Evolutionary conservation across 1,140 invertebrate genomes (phyloP), one percentile per base, ranked within the genome.

Genomic region (Ceratina japonica): DNA sequence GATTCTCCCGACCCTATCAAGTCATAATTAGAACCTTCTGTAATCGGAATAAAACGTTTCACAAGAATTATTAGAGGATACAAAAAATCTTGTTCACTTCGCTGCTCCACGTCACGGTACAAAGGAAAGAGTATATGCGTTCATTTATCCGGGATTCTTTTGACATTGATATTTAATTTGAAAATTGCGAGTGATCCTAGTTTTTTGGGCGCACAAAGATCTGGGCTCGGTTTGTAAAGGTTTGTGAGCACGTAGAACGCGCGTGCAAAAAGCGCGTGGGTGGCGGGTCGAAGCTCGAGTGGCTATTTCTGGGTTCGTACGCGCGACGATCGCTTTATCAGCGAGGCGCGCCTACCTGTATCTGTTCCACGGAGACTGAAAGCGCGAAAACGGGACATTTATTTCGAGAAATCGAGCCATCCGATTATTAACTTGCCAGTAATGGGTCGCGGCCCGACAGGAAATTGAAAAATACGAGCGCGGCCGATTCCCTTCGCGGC

Each of bases 271-370:
- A 51, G 15, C 59, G 56, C 12, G 54, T 49, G 13, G n/a, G 15
- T 37, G 65, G 37, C n/a, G 64, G 24, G 15, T 24, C n/a, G 56
- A 58, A 51, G 65, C 24, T 52, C 54, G 65, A 70, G 75, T 76
- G 56, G 75, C 75, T 76, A 76, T 76, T 76, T 76, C 56, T 76
- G 65, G 24, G 24, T 22, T 54, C 20, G 20, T 62, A 51, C 74
- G 22, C 31, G 74, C 75, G 66, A 76, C 75, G 75, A 76, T 76
- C 54, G 56, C 65, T 76, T 76, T 76, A 76, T 76, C 75, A 76
- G 75, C 51, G 12, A 15, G 3, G 37, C 37, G 37, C 37, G 37
- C 37, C n/a, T 20, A 8, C 51, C 64, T 59, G 37, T 58, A 20
- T 61, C 37, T 59, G 37, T n/a, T 4, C 16, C 16, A 37, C 56